Conservation (phyloP, 2,113 vertebrate species). For the Mungos mungo region DNA sequence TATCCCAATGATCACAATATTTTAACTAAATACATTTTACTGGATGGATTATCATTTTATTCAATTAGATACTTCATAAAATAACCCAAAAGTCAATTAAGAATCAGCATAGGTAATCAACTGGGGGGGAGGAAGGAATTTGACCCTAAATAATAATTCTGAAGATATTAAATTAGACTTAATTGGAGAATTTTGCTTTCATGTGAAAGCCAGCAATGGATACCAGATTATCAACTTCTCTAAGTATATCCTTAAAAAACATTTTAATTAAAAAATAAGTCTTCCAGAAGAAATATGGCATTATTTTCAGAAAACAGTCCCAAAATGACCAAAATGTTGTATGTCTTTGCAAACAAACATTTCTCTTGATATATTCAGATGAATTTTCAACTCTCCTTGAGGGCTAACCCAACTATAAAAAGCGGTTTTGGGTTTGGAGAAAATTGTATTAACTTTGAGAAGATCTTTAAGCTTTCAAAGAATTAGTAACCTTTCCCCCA, state of each 20-base stretch:
- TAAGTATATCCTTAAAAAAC: slow-evolving; percentile 73
- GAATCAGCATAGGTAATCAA: slow-evolving; percentile 71
- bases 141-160: slow-evolving; percentile 76
- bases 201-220: slow-evolving; percentile 79
- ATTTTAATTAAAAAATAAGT: slow-evolving; percentile 10
- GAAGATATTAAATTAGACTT: slow-evolving; percentile 76
- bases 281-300: neutral
- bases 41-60: slow-evolving; percentile 41
- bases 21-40: slow-evolving; percentile 9
- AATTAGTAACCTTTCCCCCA: neutral
- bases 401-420: neutral
- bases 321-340: slow-evolving; percentile 12
- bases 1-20: neutral
- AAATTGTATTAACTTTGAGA: neutral
- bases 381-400: slow-evolving; percentile 47
- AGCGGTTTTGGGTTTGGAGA: neutral
- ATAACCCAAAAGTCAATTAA: slow-evolving; percentile 48
- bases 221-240: slow-evolving; percentile 77
- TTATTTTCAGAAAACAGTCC: neutral
- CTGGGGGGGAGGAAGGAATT: slow-evolving; percentile 66
- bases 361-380: neutral
- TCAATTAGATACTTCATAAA: slow-evolving; percentile 36
- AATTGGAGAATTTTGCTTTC: slow-evolving; percentile 79
- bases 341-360: neutral
- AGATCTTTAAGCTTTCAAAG: neutral